These are phyloP conservation scores for Stictonetta naevosa DNA, from an alignment of 2,113 vertebrate genomes.

Conservation along the genomic window DNA sequence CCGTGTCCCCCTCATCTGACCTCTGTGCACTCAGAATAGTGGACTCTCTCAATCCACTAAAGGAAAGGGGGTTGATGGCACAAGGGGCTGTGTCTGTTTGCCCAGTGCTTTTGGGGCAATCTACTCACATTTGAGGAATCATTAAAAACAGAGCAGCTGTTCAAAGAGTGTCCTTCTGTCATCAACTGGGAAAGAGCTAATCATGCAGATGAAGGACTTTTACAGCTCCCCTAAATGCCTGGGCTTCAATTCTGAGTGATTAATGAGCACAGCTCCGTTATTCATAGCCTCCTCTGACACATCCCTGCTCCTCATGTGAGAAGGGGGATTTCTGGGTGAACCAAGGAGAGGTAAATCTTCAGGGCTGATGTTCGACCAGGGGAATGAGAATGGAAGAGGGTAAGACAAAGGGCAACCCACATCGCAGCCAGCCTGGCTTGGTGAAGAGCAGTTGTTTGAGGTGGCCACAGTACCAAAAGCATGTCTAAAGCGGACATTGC, in stretches of 20 bases:
- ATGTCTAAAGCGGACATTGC: neutral
- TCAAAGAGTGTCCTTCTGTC: neutral
- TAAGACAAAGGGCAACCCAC: neutral
- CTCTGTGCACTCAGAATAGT: accelerated
- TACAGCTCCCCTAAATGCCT: neutral
- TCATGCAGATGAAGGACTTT: constrained; percentile 46
- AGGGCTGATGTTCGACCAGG: accelerated
- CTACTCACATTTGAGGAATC: neutral
- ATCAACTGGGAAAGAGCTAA: constrained; percentile 30
- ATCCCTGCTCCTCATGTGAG: neutral
- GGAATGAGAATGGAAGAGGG: neutral
- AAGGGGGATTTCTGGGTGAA: neutral
- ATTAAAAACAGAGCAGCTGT: neutral
- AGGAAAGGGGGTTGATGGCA: neutral
- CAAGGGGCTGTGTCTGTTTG: neutral
- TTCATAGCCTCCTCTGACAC: neutral
- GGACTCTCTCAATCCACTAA: neutral
- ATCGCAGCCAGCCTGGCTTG: neutral
- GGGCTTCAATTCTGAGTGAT: neutral
- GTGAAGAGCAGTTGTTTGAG: neutral
- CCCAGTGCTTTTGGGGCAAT: neutral
- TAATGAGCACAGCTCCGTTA: neutral
- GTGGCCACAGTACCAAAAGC: neutral
- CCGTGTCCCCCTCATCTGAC: neutral
- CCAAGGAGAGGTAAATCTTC: neutral